Evolutionary conservation across 2,797 vertebrate genomes (phyloP), one percentile per base, ranked within the genome.

Genomic region (Malacoctenus gilli): DNA sequence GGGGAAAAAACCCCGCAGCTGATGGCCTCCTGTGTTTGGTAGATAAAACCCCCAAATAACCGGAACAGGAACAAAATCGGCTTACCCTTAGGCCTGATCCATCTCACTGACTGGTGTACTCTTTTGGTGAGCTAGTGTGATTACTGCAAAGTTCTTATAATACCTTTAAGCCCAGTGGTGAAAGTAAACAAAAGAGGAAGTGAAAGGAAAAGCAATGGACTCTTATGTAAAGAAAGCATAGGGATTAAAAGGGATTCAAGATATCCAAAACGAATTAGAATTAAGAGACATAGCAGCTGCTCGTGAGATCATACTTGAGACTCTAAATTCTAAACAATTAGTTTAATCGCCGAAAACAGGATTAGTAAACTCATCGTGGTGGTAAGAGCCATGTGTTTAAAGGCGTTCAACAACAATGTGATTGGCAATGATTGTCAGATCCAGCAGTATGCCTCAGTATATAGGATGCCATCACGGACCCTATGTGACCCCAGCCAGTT

Each of bases 351-450:
- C 6, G 2, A 28, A 28, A 28, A 6, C 5, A 4, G 9, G 25
- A 28, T 28, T 2, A 28, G 9, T 2, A 6, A 8, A 23, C 22
- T 23, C 25, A 28, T 9, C 9, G 25, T 28, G 25, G 9, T 28
- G 25, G 22, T 28, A 28, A 28, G 5, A 28, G 5, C 6, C 35
- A 37, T 36, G 8, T 14, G 5, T 14, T 36, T 15, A 14, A 8
- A 18, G 20, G 21, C 16, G 11, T 34, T 20, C n/a, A 12, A 16
- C 44, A 46, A 14, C 14, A 19, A 13, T 9, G 8, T 62, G 40
- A 46, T 23, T 38, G 13, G 39, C 48, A 9, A 42, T 59, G n/a
- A 43, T 42, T 60, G 46, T 34, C 20, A n/a, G n/a, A n/a, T n/a
- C n/a, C n/a, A n/a, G n/a, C n/a, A n/a, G n/a, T n/a, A n/a, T n/a